A percentile compares a stretch with the other conserved stretches of the same genome.
phyloP scores from a whole-genome alignment of 2,797 vertebrate genomes.

The Hippocampus kuda region DNA sequence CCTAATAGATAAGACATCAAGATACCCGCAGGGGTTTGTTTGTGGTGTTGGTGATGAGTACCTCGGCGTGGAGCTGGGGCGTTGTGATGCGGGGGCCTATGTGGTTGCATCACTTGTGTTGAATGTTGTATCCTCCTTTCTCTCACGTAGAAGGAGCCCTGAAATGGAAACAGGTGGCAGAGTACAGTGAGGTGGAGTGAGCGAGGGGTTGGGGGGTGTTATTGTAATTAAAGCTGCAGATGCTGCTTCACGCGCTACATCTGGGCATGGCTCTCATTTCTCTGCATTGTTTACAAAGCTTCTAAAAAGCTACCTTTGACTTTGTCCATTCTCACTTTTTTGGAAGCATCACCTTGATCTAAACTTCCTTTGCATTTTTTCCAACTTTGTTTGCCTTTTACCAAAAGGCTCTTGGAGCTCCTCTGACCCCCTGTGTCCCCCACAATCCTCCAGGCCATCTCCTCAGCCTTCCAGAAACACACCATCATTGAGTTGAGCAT shows the following conservation, averaged over 20 bases:
- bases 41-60: constrained; percentile 27
- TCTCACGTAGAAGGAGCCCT: constrained; percentile 52
- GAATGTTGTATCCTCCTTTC: constrained; percentile 55
- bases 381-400: background rate
- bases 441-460: background rate
- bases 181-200: constrained; percentile 32
- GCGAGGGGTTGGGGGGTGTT: constrained; percentile 19
- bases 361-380: background rate
- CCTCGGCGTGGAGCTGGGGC: constrained; percentile 9
- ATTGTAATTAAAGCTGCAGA: constrained; percentile 72
- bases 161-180: constrained; percentile 64
- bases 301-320: constrained; percentile 8
- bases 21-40: constrained; percentile 50
- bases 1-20: constrained; percentile 61
- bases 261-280: constrained; percentile 64
- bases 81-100: constrained; percentile 34
- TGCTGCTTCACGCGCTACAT: constrained; percentile 59
- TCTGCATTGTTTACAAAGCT: constrained; percentile 44
- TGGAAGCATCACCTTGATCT: constrained; percentile 26
- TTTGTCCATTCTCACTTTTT: constrained; percentile 28
- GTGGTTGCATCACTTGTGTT: constrained; percentile 59
- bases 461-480: background rate
- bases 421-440: constrained; percentile 2
- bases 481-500: constrained; percentile 32
- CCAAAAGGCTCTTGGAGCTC: constrained; percentile 1